Conservation (phyloP, 2,113 vertebrate genomes). For the Xenopus laevis region DNA sequence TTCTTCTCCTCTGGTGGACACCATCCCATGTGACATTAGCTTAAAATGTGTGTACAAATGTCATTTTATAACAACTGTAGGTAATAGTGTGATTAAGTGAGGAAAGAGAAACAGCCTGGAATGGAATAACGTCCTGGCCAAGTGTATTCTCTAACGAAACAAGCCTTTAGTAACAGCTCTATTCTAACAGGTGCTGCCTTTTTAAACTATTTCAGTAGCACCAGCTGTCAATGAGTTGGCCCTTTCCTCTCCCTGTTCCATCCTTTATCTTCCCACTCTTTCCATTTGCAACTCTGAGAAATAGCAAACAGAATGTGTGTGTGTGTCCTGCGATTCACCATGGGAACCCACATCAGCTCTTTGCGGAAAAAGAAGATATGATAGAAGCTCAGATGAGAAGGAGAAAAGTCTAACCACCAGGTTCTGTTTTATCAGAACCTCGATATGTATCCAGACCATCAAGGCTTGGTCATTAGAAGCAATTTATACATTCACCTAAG, state of each 20-base stretch:
- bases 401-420: not conserved
- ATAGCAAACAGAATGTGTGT: constrained; percentile 33
- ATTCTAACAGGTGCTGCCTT: constrained; percentile 10
- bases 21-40: no score
- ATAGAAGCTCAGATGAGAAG: not conserved
- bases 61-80: no score
- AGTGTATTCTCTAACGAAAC: not conserved
- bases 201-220: constrained; percentile 28
- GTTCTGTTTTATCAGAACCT: no score
- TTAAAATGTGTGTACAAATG: no score
- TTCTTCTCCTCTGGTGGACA: no score
- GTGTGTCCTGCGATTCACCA: constrained; percentile 28
- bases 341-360: constrained; percentile 31
- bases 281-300: constrained; percentile 36
- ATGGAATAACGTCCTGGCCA: not conserved
- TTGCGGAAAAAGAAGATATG: constrained; percentile 18
- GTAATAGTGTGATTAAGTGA: no score
- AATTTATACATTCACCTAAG: no score
- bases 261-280: constrained; percentile 38
- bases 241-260: constrained; percentile 24
- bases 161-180: not conserved
- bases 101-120: no score
- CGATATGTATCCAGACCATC: no score
- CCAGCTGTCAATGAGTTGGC: constrained; percentile 36
- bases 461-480: no score